Evolutionary conservation across 2,113 vertebrate species (phyloP).

Genomic region (Anser brachyrhynchus): DNA sequence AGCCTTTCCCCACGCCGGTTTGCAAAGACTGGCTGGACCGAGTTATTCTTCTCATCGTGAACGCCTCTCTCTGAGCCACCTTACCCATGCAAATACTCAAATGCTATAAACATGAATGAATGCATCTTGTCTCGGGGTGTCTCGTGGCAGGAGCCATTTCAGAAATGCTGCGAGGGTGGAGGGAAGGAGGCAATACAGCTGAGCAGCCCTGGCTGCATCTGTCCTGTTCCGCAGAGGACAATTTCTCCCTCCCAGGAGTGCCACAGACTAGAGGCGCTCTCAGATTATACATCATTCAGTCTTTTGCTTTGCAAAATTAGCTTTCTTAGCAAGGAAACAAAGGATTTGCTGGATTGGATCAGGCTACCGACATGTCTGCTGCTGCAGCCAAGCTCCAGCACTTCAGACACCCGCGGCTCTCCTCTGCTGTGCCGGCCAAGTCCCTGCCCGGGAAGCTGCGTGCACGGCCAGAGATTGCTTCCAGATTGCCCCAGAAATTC

Average conservation of each 20-base stretch:
- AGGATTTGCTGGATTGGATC: constrained; percentile 55
- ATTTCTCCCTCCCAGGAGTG: constrained; percentile 47
- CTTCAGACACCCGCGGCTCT: constrained; percentile 4
- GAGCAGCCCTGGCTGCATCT: neutral
- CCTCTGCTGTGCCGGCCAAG: neutral
- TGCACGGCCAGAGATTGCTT: neutral
- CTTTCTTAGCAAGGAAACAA: constrained; percentile 58
- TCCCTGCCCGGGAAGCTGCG: neutral
- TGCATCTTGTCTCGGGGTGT: constrained; percentile 44
- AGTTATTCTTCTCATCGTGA: constrained; percentile 57
- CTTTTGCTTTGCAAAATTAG: constrained; percentile 33
- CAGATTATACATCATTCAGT: constrained; percentile 18
- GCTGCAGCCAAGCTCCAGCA: neutral
- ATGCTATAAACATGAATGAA: constrained; percentile 66
- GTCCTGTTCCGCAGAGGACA: constrained; percentile 17
- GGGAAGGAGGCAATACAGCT: constrained; percentile 10
- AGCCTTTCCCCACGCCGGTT: constrained; percentile 53
- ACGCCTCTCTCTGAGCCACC: constrained; percentile 48
- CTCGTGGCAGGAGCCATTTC: constrained; percentile 50
- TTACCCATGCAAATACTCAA: constrained; percentile 55
- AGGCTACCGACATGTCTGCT: constrained; percentile 5
- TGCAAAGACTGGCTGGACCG: constrained; percentile 47
- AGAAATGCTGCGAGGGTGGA: constrained; percentile 38
- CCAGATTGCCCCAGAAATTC: neutral
- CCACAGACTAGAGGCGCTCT: constrained; percentile 11